A percentile compares a stretch with the other conserved stretches of the same genome.
Conservation (phyloP, 1,140 invertebrate genomes). For the Paraescarpia echinospica region DNA sequence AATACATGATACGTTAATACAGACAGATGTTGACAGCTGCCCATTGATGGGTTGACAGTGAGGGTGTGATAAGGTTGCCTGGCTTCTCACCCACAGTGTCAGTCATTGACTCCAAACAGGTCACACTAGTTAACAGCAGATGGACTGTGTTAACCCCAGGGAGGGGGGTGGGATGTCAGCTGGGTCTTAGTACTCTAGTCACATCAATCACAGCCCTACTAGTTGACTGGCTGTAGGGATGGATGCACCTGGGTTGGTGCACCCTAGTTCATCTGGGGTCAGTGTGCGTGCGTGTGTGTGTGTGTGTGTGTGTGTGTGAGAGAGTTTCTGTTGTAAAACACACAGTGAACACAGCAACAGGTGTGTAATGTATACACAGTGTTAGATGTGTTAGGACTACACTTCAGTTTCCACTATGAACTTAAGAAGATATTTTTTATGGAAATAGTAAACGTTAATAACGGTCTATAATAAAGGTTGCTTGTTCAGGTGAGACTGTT, state of each 20-base stretch:
- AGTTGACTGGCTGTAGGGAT: neutral
- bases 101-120: neutral
- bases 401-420: too few relatives aligned
- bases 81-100: neutral
- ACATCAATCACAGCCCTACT: neutral
- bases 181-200: neutral
- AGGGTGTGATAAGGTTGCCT: neutral
- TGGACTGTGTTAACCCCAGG: neutral
- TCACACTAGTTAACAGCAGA: neutral
- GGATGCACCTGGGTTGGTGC: neutral
- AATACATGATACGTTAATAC: too few relatives aligned
- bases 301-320: neutral
- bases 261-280: neutral
- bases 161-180: neutral
- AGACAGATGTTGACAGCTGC: neutral
- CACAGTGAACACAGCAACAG: neutral
- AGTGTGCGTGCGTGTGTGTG: neutral
- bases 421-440: too few relatives aligned
- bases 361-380: neutral
- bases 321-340: neutral
- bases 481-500: too few relatives aligned
- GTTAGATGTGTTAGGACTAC: too few relatives aligned
- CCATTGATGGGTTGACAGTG: neutral
- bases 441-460: too few relatives aligned
- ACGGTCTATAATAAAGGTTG: too few relatives aligned